Evolutionary conservation across 2,113 vertebrate genomes (phyloP), one percentile per base, ranked within the genome.

Genomic region (Chiloscyllium plagiosum): DNA sequence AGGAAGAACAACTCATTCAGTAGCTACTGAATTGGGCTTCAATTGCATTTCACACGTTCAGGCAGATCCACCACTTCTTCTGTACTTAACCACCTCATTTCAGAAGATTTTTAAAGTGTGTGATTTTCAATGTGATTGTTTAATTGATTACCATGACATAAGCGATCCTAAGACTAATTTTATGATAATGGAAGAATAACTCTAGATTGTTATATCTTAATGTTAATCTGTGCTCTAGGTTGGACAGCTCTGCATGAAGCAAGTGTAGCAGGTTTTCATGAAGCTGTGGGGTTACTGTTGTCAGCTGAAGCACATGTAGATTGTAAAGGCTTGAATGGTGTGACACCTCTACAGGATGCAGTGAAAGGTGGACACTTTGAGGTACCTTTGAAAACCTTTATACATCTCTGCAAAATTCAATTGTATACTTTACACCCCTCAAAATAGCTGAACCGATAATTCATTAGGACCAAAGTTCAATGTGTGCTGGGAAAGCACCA

Each of bases 241-340:
- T 98, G 98, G 98, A 98, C 98, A 90, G 97, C 98, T 6, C 97
- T 98, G 83, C 98, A 98, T 96, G 97, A 96, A 96, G 97, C 98
- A 94, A 97, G 98, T 94, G 1, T 96, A 13, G 95, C 96, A 96
- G 98, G 97, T 33, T 96, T 96, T 96, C 97, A 97, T 96, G 20
- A 1, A 4, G 97, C 96, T 97, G 97, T 96, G 96, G 96, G 96
- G 96, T 97, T 97, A 56, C 97, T 98, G 47, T 89, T 98, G 96
- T 97, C 97, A 97, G 98, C 98, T 95, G 98, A 98, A 96, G 98
- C 98, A 95, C 96, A 97, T 96, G 98, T 98, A 96, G 98, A 98
- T 97, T 96, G 96, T 96, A 96, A 95, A 96, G 97, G 97, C 96
- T 80, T 76, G 83, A 95, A 97, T 52, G 96, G 97, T 96, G 83